Percentiles rank a stretch among this genome's conserved stretches.
These are phyloP conservation scores for Drosophila nigrodunni DNA, from an alignment of 1,140 invertebrate species.

Conservation along the genomic window DNA sequence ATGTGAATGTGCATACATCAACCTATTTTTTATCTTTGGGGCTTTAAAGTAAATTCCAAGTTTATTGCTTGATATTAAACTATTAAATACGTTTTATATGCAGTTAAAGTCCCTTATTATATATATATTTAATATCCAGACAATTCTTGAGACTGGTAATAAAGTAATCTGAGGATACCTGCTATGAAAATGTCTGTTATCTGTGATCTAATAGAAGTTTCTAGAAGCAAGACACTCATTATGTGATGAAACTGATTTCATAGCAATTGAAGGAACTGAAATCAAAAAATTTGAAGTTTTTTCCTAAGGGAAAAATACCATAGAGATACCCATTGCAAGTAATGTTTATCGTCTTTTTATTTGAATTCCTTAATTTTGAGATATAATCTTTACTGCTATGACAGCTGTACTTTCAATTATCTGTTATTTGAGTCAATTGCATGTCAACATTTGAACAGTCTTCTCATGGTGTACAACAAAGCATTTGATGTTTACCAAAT, in stretches of 20 bases:
- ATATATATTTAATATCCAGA: no score
- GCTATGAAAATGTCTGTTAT: no score
- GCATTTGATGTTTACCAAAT: slow-evolving; percentile 10
- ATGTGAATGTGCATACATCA: background rate
- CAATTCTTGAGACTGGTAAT: no score
- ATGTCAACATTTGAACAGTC: slow-evolving; percentile 23
- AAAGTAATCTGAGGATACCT: no score
- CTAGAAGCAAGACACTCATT: no score
- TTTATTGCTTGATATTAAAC: no score
- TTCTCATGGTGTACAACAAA: slow-evolving; percentile 12
- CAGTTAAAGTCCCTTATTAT: no score
- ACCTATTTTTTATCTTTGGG: no score
- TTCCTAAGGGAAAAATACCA: slow-evolving; percentile 3
- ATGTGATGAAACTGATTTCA: no score
- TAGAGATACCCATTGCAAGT: background rate
- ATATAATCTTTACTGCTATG: slow-evolving; percentile 11
- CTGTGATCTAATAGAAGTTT: no score
- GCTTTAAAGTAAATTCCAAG: no score
- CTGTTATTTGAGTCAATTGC: slow-evolving; percentile 12
- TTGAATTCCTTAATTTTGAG: background rate
- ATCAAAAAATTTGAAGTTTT: background rate
- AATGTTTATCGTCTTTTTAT: background rate
- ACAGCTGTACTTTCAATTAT: slow-evolving; percentile 15
- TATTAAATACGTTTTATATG: no score
- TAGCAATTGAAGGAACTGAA: background rate